Evolutionary conservation across 2,888 invertebrate species (phyloP).

Genomic region (Pegoplata infirma): DNA sequence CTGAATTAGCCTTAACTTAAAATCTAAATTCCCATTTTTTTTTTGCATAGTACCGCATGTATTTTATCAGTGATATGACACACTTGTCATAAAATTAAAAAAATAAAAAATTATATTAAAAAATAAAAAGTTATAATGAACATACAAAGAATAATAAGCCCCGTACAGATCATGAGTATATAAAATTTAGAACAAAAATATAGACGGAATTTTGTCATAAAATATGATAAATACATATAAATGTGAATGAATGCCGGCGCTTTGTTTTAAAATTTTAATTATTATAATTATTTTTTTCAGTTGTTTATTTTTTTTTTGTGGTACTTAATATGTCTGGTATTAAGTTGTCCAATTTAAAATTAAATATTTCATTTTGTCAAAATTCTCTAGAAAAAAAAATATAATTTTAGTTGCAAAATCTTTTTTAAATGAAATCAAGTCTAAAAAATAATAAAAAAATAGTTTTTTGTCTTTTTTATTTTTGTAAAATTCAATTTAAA

Average conservation of each 20-base stretch:
- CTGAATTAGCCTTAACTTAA: too few relatives aligned
- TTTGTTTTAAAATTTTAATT: slow-evolving; percentile 28
- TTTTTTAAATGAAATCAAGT: slow-evolving; percentile 32
- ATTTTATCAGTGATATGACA: slow-evolving; percentile 12
- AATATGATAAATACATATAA: not conserved
- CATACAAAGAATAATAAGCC: not conserved
- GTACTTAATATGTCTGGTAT: slow-evolving; percentile 30
- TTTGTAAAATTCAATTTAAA: slow-evolving; percentile 56
- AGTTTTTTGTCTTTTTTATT: not conserved
- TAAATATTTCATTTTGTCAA: not conserved
- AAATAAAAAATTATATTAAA: not conserved
- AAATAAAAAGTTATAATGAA: not conserved
- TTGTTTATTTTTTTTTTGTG: not conserved
- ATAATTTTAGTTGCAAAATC: not conserved
- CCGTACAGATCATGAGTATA: not conserved
- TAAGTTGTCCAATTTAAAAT: slow-evolving; percentile 37
- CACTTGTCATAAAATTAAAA: slow-evolving; percentile 4
- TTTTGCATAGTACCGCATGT: not conserved
- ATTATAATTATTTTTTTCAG: not conserved
- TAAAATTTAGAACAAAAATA: not conserved
- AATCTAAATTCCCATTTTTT: too few relatives aligned
- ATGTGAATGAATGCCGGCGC: not conserved
- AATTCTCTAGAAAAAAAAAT: not conserved
- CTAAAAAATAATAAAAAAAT: slow-evolving; percentile 31
- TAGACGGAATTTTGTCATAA: not conserved